Conservation (phyloP, 2,888 invertebrate species). For the Rugalucina vietnamica region DNA sequence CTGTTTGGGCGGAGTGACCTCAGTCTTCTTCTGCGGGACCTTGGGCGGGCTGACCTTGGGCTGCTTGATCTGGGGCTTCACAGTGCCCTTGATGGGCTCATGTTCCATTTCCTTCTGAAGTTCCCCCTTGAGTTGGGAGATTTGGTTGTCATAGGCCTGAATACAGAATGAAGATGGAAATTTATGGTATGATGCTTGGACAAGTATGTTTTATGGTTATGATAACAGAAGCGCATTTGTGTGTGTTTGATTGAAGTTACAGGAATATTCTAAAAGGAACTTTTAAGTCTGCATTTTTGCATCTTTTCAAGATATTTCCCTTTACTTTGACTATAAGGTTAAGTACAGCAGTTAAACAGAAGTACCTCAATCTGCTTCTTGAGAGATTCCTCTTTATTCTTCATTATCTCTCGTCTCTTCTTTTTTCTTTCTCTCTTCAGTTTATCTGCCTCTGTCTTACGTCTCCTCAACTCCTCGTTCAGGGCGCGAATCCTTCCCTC, state of each 20-base stretch:
- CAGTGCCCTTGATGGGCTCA: constrained; percentile 70
- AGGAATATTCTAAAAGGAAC: no score
- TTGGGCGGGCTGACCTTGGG: constrained; percentile 77
- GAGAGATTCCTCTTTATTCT: constrained; percentile 85
- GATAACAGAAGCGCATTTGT: no score
- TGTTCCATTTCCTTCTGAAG: constrained; percentile 83
- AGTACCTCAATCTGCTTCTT: constrained; percentile 85
- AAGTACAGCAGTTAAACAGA: no score
- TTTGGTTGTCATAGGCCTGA: constrained; percentile 83
- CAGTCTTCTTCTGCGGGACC: constrained; percentile 43
- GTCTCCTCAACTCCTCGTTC: constrained; percentile 84
- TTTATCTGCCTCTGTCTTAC: constrained; percentile 85
- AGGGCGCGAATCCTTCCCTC: constrained; percentile 85
- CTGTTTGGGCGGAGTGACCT: constrained; percentile 52
- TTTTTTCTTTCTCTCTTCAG: constrained; percentile 85
- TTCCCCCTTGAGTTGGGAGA: constrained; percentile 80
- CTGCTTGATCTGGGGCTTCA: constrained; percentile 85
- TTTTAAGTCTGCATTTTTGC: no score
- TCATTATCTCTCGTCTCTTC: constrained; percentile 84
- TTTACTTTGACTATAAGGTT: no score
- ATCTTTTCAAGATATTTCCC: no score
- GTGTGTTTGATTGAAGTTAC: no score
- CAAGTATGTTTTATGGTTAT: no score
- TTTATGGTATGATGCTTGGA: no score
- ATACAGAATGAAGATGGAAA: no score